Conservation (phyloP, 2,888 invertebrate genomes). For the Thereva unica region DNA sequence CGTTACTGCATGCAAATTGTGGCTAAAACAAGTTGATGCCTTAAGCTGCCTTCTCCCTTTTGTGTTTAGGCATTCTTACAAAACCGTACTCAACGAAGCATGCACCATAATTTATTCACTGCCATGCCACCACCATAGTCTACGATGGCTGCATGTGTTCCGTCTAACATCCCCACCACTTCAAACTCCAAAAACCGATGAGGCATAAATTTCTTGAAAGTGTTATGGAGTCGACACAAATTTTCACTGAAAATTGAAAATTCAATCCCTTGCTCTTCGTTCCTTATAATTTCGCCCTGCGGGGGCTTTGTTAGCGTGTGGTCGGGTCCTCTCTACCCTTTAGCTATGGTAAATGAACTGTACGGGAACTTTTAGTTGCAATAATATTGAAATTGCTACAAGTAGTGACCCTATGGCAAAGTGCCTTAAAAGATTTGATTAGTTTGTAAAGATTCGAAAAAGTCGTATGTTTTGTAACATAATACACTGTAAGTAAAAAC, state of each 20-base stretch:
- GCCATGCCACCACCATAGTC: neutral
- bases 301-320: too few species aligned
- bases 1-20: slow-evolving; percentile 24
- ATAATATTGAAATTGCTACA: too few species aligned
- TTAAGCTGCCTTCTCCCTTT: slow-evolving; percentile 18
- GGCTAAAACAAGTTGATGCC: slow-evolving; percentile 10
- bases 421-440: too few species aligned
- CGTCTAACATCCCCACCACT: neutral
- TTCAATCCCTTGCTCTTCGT: slow-evolving; percentile 5
- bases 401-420: too few species aligned
- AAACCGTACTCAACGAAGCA: slow-evolving; percentile 26
- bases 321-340: too few species aligned
- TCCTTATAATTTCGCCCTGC: too few species aligned
- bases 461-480: too few species aligned
- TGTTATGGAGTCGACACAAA: slow-evolving; percentile 36
- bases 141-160: too few species aligned
- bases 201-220: slow-evolving; percentile 34
- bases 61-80: slow-evolving; percentile 30
- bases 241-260: slow-evolving; percentile 34
- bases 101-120: slow-evolving; percentile 34
- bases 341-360: too few species aligned
- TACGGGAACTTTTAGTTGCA: too few species aligned
- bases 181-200: slow-evolving; percentile 10
- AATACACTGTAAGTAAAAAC: too few species aligned
- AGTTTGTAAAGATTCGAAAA: too few species aligned